These are phyloP conservation scores for Nemapogon koenigi DNA, from an alignment of 2,888 invertebrate genomes.

Conservation along the genomic window DNA sequence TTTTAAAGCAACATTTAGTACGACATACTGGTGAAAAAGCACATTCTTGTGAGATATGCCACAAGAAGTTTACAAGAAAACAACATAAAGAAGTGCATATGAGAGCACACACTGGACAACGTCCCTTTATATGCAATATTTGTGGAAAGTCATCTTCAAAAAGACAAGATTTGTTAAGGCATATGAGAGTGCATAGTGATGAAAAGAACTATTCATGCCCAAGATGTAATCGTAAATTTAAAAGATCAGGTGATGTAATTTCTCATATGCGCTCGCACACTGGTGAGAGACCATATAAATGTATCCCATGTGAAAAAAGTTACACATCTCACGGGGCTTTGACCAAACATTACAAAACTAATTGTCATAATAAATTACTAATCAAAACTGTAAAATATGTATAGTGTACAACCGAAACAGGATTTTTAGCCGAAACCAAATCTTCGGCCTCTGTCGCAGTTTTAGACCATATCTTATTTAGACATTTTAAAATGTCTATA, in stretches of 20 bases:
- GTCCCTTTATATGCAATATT: conserved; percentile 51
- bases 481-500: conserved; percentile 1
- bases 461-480: conserved; percentile 12
- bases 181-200: conserved; percentile 26
- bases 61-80: conserved; percentile 35
- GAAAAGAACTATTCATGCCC: conserved; percentile 25
- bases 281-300: conserved; percentile 23
- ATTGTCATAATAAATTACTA: too few relatives aligned
- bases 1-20: conserved; percentile 30
- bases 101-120: conserved; percentile 51
- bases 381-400: neutral
- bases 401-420: too few relatives aligned
- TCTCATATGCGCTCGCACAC: conserved; percentile 27
- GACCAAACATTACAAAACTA: conserved; percentile 22
- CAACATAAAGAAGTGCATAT: conserved; percentile 52
- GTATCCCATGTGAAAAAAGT: conserved; percentile 22
- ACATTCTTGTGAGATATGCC: conserved; percentile 35
- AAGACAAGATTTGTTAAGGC: conserved; percentile 25
- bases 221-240: conserved; percentile 24
- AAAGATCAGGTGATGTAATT: conserved; percentile 24
- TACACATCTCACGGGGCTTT: conserved; percentile 27
- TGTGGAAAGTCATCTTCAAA: conserved; percentile 37
- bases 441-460: conserved; percentile 15
- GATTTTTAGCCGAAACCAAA: too few relatives aligned
- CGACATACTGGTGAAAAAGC: conserved; percentile 33